Conservation (phyloP, 2,888 invertebrate genomes). For the Tortrix viridana region DNA sequence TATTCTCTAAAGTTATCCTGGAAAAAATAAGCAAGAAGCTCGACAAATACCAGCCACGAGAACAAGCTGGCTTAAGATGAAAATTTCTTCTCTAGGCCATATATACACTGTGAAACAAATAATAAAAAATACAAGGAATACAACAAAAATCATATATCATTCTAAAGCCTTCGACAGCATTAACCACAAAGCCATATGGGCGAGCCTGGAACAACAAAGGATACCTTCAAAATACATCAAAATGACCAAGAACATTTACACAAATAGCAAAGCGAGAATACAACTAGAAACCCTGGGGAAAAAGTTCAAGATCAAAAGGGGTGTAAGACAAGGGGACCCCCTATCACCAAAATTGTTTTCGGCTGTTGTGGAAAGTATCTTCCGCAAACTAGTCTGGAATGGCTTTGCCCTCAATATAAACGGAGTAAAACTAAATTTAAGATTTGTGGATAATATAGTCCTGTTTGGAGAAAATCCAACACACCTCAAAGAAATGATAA, state of each 20-base stretch:
- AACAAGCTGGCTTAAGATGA: background rate
- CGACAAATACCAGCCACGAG: background rate
- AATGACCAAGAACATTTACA: background rate
- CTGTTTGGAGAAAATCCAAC: background rate
- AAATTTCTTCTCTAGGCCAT: background rate
- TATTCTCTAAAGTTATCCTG: background rate
- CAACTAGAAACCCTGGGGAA: background rate
- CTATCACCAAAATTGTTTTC: background rate
- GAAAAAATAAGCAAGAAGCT: background rate
- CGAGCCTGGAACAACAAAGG: background rate
- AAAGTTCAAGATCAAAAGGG: background rate
- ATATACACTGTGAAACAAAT: background rate
- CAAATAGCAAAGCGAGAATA: background rate
- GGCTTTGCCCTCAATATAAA: background rate
- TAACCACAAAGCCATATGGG: background rate
- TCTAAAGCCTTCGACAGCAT: background rate
- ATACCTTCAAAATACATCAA: background rate
- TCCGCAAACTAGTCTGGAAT: no score
- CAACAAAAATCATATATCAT: background rate
- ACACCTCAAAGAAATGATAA: background rate
- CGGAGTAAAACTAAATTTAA: background rate
- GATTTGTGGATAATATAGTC: constrained; percentile 11
- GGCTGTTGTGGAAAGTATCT: no score
- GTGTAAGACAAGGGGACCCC: background rate
- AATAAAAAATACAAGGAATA: background rate